Evolutionary conservation across 2,888 invertebrate species (phyloP).

Genomic region (Mesorhabditis belari): DNA sequence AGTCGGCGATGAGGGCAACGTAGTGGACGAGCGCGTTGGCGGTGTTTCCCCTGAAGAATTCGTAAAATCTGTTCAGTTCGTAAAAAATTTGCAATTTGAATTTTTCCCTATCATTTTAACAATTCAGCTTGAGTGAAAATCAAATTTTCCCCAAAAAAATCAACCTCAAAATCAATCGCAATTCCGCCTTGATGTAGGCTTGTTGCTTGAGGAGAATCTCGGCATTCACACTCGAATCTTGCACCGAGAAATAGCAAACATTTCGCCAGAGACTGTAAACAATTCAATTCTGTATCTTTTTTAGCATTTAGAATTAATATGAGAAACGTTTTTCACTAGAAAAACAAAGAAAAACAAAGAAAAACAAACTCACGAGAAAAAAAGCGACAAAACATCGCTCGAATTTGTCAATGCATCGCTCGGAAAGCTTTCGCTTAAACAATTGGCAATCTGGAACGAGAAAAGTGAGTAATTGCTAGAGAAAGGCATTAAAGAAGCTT

Average conservation of each 20-base stretch:
- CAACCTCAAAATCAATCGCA: slow-evolving; percentile 23
- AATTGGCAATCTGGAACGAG: neutral
- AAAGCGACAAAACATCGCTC: slow-evolving; percentile 17
- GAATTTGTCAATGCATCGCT: slow-evolving; percentile 19
- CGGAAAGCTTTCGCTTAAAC: slow-evolving; percentile 7
- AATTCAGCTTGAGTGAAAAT: too few species aligned
- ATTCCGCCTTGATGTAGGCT: slow-evolving; percentile 31
- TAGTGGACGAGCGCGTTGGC: neutral
- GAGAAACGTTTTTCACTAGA: too few species aligned
- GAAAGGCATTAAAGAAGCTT: too few species aligned
- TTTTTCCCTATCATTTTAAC: too few species aligned
- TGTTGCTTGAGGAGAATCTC: slow-evolving; percentile 24
- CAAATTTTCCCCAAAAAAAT: neutral
- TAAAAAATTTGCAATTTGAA: too few species aligned
- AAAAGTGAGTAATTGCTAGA: slow-evolving; percentile 9
- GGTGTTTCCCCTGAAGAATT: neutral
- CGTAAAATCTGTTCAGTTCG: too few species aligned
- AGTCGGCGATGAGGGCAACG: neutral
- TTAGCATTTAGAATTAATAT: neutral
- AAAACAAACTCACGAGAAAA: slow-evolving; percentile 13
- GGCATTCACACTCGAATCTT: slow-evolving; percentile 8
- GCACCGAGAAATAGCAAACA: slow-evolving; percentile 32
- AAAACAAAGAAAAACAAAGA: too few species aligned
- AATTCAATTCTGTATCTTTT: neutral
- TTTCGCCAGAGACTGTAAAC: slow-evolving; percentile 41